Evolutionary conservation across 1,140 invertebrate species (phyloP).

Genomic region (Solenopsis invicta): DNA sequence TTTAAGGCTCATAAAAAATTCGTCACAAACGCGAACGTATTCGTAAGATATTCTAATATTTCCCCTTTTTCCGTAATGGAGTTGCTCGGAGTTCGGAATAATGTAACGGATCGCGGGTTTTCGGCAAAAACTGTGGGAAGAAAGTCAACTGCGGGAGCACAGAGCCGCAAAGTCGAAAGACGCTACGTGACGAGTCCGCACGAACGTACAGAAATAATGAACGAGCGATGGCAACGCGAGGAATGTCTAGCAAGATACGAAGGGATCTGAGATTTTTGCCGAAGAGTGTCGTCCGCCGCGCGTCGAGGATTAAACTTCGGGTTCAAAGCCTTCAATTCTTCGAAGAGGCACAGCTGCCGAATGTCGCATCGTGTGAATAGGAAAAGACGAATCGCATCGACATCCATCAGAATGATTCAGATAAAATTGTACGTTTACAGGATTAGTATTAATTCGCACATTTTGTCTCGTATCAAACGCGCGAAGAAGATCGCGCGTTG

Average conservation of each 20-base stretch:
- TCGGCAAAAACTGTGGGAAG: slow-evolving; percentile 1
- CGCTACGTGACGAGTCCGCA: not conserved
- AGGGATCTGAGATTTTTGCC: not conserved
- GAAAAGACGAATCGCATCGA: not conserved
- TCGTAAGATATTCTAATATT: slow-evolving; percentile 30
- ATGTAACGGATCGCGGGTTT: slow-evolving; percentile 27
- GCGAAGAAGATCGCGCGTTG: not conserved
- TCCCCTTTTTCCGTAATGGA: slow-evolving; percentile 15
- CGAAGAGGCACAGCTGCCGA: not conserved
- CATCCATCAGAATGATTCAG: not conserved
- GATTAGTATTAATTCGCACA: not conserved
- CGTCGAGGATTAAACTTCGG: not conserved
- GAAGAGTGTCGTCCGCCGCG: not conserved
- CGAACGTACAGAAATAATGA: slow-evolving; percentile 9
- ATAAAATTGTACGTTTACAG: not conserved
- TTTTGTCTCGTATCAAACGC: not conserved
- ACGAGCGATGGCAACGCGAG: not conserved
- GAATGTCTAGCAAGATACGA: not conserved
- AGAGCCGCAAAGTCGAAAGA: not conserved
- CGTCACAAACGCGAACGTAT: not conserved
- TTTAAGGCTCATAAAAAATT: slow-evolving; percentile 5
- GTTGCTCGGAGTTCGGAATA: slow-evolving; percentile 16
- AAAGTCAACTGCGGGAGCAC: not conserved
- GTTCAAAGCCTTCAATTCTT: not conserved
- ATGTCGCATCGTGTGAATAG: not conserved